These are phyloP conservation scores for Cancer borealis DNA, from an alignment of 2,888 invertebrate species.

Conservation along the genomic window DNA sequence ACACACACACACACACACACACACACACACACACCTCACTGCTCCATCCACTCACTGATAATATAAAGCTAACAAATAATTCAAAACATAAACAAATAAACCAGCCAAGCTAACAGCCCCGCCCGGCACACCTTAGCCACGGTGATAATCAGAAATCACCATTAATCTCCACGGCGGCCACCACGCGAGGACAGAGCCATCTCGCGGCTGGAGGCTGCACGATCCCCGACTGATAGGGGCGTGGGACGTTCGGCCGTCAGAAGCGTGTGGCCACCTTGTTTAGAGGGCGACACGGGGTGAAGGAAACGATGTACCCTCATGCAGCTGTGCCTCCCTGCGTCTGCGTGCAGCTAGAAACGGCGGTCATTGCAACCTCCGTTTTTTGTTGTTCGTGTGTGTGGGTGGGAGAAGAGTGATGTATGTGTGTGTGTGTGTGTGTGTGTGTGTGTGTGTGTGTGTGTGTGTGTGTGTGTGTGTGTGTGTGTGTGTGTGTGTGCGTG, in stretches of 20 bases:
- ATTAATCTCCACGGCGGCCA: constrained; percentile 57
- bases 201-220: constrained; percentile 56
- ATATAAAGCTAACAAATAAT: constrained; percentile 7
- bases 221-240: constrained; percentile 48
- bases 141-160: constrained; percentile 62
- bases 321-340: not conserved
- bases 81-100: constrained; percentile 32
- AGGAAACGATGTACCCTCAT: not conserved
- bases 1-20: not conserved
- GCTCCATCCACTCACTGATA: not conserved
- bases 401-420: not conserved
- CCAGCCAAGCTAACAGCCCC: not conserved
- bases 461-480: constrained; percentile 11
- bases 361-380: not conserved
- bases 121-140: constrained; percentile 32
- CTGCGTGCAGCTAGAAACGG: not conserved
- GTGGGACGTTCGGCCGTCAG: constrained; percentile 39
- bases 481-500: not conserved
- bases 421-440: constrained; percentile 8
- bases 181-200: constrained; percentile 67
- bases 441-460: not conserved
- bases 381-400: not conserved
- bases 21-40: not conserved
- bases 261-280: constrained; percentile 7
- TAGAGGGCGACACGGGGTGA: not conserved